Conservation (phyloP, 37 sponge, comb jelly and placozoan genomes). For the Tethya wilhelma region DNA sequence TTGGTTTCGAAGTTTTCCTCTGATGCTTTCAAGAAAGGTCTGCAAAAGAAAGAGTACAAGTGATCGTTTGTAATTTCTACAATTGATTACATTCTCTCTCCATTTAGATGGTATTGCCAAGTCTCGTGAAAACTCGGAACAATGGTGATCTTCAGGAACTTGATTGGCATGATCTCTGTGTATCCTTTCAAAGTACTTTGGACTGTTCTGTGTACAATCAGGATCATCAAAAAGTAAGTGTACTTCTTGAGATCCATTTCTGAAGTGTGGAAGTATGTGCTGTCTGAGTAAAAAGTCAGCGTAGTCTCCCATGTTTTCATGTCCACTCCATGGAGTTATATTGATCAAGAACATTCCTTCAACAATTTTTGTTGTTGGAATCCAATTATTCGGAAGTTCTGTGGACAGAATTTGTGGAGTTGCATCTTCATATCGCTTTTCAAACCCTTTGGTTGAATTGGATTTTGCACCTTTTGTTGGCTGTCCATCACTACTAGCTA, state of each 20-base stretch:
- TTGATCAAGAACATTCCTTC: conserved; percentile 60
- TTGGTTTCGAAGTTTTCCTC: neutral
- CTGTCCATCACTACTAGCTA: conserved; percentile 16
- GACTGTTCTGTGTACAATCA: neutral
- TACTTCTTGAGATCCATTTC: conserved; percentile 16
- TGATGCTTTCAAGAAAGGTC: neutral
- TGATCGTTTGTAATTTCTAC: conserved; percentile 38
- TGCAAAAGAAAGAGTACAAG: neutral
- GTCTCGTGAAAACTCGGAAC: conserved; percentile 1
- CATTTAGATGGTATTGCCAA: conserved; percentile 5
- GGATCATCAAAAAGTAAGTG: conserved; percentile 54
- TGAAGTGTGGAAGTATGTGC: too few relatives aligned
- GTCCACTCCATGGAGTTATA: conserved; percentile 19
- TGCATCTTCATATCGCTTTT: conserved; percentile 11
- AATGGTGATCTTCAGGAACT: neutral
- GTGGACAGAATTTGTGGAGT: conserved; percentile 1
- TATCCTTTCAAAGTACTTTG: conserved; percentile 31
- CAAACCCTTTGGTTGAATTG: conserved; percentile 29
- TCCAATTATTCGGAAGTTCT: conserved; percentile 8
- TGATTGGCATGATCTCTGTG: neutral
- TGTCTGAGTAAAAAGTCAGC: conserved; percentile 16
- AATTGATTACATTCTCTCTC: conserved; percentile 19
- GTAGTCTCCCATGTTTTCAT: conserved; percentile 17
- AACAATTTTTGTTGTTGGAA: conserved; percentile 4
- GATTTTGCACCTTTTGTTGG: conserved; percentile 40